These are phyloP conservation scores for Chrysolophus pictus DNA, from an alignment of 2,797 vertebrate species.

Conservation along the genomic window DNA sequence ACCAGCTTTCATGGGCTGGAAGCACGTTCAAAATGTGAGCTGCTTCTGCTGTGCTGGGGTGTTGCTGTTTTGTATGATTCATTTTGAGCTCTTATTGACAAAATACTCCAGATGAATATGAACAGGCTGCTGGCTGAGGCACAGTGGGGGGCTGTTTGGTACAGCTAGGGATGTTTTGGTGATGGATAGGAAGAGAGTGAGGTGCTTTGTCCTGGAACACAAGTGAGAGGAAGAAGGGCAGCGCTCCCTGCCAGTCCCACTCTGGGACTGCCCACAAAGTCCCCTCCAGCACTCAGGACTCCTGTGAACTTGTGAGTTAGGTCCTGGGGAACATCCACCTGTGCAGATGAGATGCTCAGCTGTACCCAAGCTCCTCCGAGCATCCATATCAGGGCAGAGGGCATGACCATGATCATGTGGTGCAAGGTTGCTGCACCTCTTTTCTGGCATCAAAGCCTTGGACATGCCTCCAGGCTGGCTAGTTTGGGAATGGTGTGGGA, in stretches of 20 bases:
- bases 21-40: not conserved
- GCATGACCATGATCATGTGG: not conserved
- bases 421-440: not conserved
- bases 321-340: rapidly evolving
- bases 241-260: rapidly evolving
- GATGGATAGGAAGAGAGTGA: not conserved
- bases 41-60: not conserved
- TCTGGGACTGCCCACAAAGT: not conserved
- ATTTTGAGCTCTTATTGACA: not conserved
- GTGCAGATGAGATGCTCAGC: rapidly evolving
- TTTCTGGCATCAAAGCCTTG: not conserved
- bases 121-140: not conserved
- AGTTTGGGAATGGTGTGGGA: not conserved
- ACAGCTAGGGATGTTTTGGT: not conserved
- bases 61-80: rapidly evolving
- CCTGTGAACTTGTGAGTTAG: not conserved
- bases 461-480: not conserved
- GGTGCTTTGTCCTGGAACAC: not conserved
- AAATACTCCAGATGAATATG: not conserved
- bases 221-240: not conserved
- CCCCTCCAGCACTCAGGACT: not conserved
- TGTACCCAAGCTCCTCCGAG: not conserved
- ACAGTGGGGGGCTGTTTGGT: rapidly evolving
- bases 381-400: not conserved
- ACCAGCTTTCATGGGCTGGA: not conserved